Evolutionary conservation across 92 coral and sea anemone genomes (phyloP), one percentile per base, ranked within the genome.

Genomic region (Palythoa grandis): DNA sequence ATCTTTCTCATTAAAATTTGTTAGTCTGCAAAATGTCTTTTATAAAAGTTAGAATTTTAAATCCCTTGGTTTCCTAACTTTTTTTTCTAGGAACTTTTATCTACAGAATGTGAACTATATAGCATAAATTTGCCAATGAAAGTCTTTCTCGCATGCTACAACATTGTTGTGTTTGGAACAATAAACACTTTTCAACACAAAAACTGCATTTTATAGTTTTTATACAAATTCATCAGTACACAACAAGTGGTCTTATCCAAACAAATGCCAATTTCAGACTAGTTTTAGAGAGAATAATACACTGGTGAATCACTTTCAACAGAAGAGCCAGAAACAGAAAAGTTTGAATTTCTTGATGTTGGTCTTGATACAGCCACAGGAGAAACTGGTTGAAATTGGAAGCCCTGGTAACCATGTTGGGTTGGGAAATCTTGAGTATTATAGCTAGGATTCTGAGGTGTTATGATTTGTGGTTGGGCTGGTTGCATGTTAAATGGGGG

Each of bases 311-410:
- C 78, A 74, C 29, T 74, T 74, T 74, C 77, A 73, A 47, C 37
- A 73, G 77, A 73, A 73, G 60, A 73, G 77, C 77, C 77, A 73
- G 77, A 73, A 73, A 54, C 78, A 73, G 78, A 73, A 73, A 73
- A 73, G 60, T 48, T 73, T 73, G 57, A 73, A 73, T 43, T 73
- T 73, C 78, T 73, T 40, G 78, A 73, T 73, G 78, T 43, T 73
- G 78, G 57, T 73, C 57, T 73, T 73, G 78, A 73, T 43, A 48
- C 78, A 40, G 78, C 56, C 78, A 73, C 43, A 48, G 78, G 78
- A 73, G 78, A 73, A 73, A 73, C 54, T 16, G 78, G 78, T 73
- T 73, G 78, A 73, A 73, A 73, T 73, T 22, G n/a, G 57, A 40
- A 73, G 78, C 60, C 78, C 78, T 73, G 78, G 54, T 73, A 48